Base-by-base conservation (phyloP, 2,113 vertebrate species). In the Pangasianodon gigas region DNA sequence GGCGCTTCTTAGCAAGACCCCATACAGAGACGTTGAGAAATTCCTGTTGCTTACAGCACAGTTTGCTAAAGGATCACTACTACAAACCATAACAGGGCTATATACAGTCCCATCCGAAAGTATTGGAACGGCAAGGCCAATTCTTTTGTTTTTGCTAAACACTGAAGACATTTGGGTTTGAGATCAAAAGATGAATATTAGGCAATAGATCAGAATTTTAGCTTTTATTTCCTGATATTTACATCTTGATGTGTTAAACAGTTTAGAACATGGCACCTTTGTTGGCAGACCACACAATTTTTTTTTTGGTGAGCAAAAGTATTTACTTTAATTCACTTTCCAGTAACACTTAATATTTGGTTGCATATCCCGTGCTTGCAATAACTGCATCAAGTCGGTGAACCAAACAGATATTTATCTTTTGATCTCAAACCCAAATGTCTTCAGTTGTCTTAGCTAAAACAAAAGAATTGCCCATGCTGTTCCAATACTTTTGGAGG, bases 21-120 rank as follows among this genome's bases (percentile, higher is more conserved):
- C 82, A 89, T 82, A 86, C 82, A 54, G 81, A 82, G 85, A 29
- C 52, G 51, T 87, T 37, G 32, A 71, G 29, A 88, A 87, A 87
- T 54, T 67, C 52, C 84, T 91, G 74, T 69, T 86, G 18, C 67
- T 85, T 51, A 29, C 79, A 51, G 48, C 58, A 77, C 58, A 32
- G 60, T 77, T 83, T 84, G 87, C 77, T 37, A 16, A 86, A 86
- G 56, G 67, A 21, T 51, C 13, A 65, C 51, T 84, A 69, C 21
- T 62, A 24, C 41, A 75, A 85, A 26, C 26, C 80, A 44, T 6
- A 24, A 26, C 11, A 83, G 19, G 1, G 16, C 37, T 26, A 26
- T 14, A 60, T 13, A 37, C 19, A 10, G 19, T 26, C 0, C 19
- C n/a, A 1, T 83, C 19, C 3, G 1, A 62, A 62, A 24, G 21